Evolutionary conservation across 2,888 invertebrate species (phyloP), one percentile per base, ranked within the genome.

Genomic region (Panorpa germanica): DNA sequence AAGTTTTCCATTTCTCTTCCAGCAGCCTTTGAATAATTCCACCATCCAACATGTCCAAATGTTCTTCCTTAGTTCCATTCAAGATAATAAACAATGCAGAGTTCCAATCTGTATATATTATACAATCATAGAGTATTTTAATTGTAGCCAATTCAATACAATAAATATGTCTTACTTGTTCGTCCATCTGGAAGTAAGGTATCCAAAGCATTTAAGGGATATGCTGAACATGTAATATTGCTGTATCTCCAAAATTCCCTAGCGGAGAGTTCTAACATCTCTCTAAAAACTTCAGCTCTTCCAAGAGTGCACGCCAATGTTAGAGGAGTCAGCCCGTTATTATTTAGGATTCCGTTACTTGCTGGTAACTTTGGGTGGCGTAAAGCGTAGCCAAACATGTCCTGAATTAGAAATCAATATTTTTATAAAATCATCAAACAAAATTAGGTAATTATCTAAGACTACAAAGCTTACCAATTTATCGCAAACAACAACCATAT

Each of bases 1-100:
- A 98, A 1, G 93, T 91, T 55, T 96, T 95, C 98, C 98, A 98
- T 53, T 98, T 98, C 55, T 98, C 96, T 53, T 95, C 95, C 11
- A 98, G 63, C 28, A 98, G 59, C 44, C 91, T 70, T 50, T 95
- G 91, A 46, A 98, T 95, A 33, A 98, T 96, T 17, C 96, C 96
- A 27, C 95, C 93, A 48, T 93, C 93, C 44, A 98, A 61, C 95
- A 98, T 98, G 50, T 96, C 91, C 48, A 98, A 65, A 65, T 98
- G 98, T 45, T 90, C 95, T 45, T 91, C 85, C 48, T 93, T 95
- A 7, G 86, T 90, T 32, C 96, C 96, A 49, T 95, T 93, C 36
- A 96, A 63, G 44, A 98, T 95, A 39, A 95, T 93, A 55, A 95
- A 93, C 31, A 98, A 59, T 1, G 96, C 96, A 0, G 96, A 96